Conservation (phyloP, 2,113 vertebrate species). For the Canis aureus region DNA sequence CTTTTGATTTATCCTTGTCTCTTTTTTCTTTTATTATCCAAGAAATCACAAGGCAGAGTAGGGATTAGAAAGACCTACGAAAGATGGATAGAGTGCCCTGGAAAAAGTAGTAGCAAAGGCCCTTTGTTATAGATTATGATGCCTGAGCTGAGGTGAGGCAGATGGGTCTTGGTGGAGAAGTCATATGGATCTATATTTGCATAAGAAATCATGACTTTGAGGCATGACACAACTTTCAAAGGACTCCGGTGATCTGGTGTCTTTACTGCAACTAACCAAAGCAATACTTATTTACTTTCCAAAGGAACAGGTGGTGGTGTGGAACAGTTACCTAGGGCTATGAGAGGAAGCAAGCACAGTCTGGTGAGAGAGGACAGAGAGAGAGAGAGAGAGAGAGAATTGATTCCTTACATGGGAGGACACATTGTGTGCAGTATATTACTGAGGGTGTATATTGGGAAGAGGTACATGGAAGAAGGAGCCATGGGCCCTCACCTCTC, state of each 20-base stretch:
- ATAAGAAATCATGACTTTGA: constrained; percentile 30
- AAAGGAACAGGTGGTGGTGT: not conserved
- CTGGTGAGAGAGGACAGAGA: not conserved
- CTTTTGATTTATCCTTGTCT: not conserved
- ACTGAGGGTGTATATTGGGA: not conserved
- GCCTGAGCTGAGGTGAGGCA: not conserved
- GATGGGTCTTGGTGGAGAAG: not conserved
- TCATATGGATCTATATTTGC: not conserved
- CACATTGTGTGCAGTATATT: not conserved
- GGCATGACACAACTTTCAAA: not conserved
- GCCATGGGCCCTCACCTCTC: not conserved
- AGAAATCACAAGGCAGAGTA: too few species aligned
- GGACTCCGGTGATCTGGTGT: not conserved
- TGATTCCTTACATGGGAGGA: too few species aligned
- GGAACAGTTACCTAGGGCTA: not conserved
- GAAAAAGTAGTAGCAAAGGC: too few species aligned
- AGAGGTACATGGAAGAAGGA: not conserved
- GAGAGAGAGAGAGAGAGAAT: not conserved
- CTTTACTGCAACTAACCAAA: not conserved
- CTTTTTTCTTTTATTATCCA: too few species aligned
- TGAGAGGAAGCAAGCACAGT: not conserved
- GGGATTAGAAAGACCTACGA: too few species aligned
- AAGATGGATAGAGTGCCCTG: too few species aligned
- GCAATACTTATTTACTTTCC: not conserved
- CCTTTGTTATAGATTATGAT: too few species aligned